These are phyloP conservation scores for Sorex araneus DNA, from an alignment of 2,113 vertebrate species.

Conservation along the genomic window DNA sequence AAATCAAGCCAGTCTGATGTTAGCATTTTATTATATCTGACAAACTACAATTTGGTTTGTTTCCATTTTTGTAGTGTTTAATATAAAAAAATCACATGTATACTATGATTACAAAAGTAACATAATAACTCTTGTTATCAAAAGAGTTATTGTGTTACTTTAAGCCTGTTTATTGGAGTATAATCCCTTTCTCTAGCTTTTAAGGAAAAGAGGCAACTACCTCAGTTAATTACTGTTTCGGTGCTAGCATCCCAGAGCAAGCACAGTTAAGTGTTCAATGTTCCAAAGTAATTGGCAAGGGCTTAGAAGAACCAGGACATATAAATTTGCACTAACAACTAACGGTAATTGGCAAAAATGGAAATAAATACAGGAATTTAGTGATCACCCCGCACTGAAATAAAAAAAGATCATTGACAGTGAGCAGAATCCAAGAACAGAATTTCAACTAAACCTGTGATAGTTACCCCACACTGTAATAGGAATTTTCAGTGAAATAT, in stretches of 20 bases:
- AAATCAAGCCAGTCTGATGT: constrained; percentile 73
- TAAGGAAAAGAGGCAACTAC: constrained; percentile 82
- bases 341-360: constrained; percentile 80
- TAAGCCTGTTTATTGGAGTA: constrained; percentile 83
- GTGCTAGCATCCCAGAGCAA: constrained; percentile 83
- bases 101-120: constrained; percentile 74
- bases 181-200: constrained; percentile 84
- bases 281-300: constrained; percentile 82
- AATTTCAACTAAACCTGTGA: constrained; percentile 37
- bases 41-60: constrained; percentile 80
- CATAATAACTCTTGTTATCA: constrained; percentile 83
- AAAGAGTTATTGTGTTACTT: constrained; percentile 81
- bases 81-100: constrained; percentile 76
- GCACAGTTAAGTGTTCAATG: constrained; percentile 80
- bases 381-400: constrained; percentile 63
- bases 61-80: constrained; percentile 80
- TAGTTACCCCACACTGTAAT: constrained; percentile 13
- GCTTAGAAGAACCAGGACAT: constrained; percentile 67
- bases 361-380: constrained; percentile 79
- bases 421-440: constrained; percentile 40
- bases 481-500: constrained; percentile 53
- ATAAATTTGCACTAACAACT: constrained; percentile 76
- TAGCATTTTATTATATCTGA: constrained; percentile 76
- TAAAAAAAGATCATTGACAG: constrained; percentile 64
- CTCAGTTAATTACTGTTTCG: constrained; percentile 88